These are phyloP conservation scores for Propithecus coquereli DNA, from an alignment of 2,113 vertebrate species.

Conservation along the genomic window DNA sequence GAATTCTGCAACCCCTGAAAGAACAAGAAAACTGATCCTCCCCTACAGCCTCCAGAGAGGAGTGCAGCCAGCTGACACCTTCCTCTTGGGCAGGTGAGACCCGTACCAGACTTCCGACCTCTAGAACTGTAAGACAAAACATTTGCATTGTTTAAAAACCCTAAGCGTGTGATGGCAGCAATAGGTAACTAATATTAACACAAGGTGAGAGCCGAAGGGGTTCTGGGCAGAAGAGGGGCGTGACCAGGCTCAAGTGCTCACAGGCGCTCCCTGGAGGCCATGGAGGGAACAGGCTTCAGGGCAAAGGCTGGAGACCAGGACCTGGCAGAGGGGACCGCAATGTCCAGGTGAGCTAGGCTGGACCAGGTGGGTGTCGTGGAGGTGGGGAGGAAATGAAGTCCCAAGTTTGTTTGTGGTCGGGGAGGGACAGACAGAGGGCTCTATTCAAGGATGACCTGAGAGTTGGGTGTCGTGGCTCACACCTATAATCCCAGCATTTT, in stretches of 20 bases:
- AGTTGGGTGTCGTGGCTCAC: too few species aligned
- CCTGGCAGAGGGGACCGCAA: accelerated
- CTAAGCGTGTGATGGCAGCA: neutral
- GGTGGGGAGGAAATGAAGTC: neutral
- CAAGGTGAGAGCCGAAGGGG: neutral
- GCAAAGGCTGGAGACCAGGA: accelerated
- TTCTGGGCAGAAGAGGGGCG: neutral
- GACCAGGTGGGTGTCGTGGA: neutral
- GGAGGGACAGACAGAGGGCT: too few species aligned
- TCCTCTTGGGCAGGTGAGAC: neutral
- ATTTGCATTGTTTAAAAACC: too few species aligned
- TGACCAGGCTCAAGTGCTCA: neutral
- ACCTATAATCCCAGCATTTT: neutral
- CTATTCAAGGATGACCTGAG: neutral
- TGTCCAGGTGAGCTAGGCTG: neutral
- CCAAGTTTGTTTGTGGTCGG: neutral
- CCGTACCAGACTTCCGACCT: neutral
- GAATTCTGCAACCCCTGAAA: neutral
- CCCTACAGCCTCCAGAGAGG: neutral
- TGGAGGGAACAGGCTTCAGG: neutral
- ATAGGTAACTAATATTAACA: neutral
- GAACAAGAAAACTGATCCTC: neutral
- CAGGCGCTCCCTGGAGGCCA: neutral
- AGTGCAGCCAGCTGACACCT: neutral
- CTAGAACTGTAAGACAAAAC: neutral